A percentile compares a stretch with the other conserved stretches of the same genome.
Evolutionary conservation across 2,797 vertebrate genomes (phyloP).

Genomic region (Galagoides demidoff): DNA sequence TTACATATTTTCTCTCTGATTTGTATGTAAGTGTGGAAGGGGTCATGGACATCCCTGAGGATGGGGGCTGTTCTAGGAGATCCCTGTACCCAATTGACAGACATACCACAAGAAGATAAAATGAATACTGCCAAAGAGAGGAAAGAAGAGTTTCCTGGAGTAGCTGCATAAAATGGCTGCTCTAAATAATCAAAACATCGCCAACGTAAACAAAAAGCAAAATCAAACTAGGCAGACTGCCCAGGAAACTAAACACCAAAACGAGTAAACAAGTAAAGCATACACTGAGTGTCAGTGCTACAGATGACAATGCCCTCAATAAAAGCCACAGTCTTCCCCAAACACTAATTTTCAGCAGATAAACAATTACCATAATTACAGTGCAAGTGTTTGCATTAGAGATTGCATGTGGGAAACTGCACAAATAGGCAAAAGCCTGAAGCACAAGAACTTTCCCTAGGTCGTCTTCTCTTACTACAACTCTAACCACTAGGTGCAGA

Average conservation of each 20-base stretch:
- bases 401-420: background rate
- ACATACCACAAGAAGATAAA: background rate
- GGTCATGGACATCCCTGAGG: background rate
- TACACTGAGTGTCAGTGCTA: background rate
- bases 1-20: background rate
- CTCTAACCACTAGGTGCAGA: background rate
- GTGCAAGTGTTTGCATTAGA: background rate
- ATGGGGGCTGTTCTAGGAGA: background rate
- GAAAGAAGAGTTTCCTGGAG: background rate
- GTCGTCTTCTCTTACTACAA: background rate
- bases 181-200: background rate
- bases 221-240: background rate
- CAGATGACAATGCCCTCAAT: background rate
- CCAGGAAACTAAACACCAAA: background rate
- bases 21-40: background rate
- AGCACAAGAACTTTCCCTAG: background rate
- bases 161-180: background rate
- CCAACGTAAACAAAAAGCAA: background rate
- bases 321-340: background rate
- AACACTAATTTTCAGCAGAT: slow-evolving; percentile 17
- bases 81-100: background rate
- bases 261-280: background rate
- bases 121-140: background rate
- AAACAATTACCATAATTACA: background rate
- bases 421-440: background rate